Evolutionary conservation across 2,797 vertebrate genomes (phyloP), one percentile per base, ranked within the genome.

Genomic region (Bryconaethiops microstoma): DNA sequence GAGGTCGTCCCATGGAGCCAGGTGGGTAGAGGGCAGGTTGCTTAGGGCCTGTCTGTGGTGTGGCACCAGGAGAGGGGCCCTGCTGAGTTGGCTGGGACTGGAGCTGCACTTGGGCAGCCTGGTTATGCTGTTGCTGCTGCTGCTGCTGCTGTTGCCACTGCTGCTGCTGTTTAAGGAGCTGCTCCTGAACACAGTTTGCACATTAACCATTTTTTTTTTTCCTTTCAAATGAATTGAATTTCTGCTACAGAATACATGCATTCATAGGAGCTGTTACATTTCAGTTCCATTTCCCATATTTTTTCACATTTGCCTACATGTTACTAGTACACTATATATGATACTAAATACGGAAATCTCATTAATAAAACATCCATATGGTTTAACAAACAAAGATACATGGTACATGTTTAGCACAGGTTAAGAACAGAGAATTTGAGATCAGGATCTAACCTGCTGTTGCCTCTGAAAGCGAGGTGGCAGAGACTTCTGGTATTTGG

Each of bases 401-500:
- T 13, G 12, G 42, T 10, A 45, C 42, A 45, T 25, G 59, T 60
- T 1, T 25, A 0, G 4, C 25, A 25, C 2, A 62, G 21, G 23
- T 17, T 4, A 60, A 60, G 52, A 72, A 21, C n/a, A 40, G 4
- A n/a, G 9, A 25, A 59, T 54, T 54, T 59, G 60, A 35, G 17
- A 52, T 12, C 40, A 54, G 21, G 52, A 42, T 77, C 87, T 86
- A 57, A 97, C 97, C 95, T 98, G 97, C 80, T 98, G 97, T 84
- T 98, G 97, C 83, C 97, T 93, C 91, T 98, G 97, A 89, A 98
- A 98, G 71, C 97, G 95, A 74, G 97, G 97, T 0, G 97, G 97
- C 82, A 98, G 92, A 0, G 96, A 97, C 90, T 98, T 98, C 90
- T 98, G 97, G 88, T 97, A 98, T 87, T 97, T 97, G 45, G 96